These are phyloP conservation scores for Garrulus glandarius DNA, from an alignment of 2,797 vertebrate genomes.

Conservation along the genomic window DNA sequence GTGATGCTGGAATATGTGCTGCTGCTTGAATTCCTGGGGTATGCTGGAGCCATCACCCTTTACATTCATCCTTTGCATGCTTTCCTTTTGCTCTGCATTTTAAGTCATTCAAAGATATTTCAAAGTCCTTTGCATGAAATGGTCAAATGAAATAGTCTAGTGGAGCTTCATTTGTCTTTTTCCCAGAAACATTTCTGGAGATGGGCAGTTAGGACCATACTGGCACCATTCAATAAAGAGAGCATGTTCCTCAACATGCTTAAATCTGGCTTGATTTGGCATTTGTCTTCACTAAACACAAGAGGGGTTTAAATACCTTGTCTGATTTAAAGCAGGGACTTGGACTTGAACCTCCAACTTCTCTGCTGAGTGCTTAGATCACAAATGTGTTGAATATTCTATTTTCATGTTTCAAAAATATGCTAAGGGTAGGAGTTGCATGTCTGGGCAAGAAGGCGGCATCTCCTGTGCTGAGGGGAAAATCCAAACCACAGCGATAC, in stretches of 20 bases:
- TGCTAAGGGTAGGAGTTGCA: fast-evolving
- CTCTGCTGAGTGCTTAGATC: neutral
- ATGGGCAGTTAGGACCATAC: neutral
- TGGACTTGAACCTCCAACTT: neutral
- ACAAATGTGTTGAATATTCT: neutral
- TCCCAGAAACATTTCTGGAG: neutral
- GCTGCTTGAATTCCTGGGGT: neutral
- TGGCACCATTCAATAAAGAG: neutral
- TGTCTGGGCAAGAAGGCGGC: neutral
- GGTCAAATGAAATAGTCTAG: neutral
- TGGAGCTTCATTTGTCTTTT: neutral
- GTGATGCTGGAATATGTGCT: neutral
- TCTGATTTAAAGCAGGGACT: neutral
- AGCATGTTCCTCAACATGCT: neutral
- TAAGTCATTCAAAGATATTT: neutral
- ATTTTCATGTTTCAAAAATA: neutral
- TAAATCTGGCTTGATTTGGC: neutral
- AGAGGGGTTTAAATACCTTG: neutral
- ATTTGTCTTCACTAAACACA: neutral
- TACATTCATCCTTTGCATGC: neutral
- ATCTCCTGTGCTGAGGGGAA: conserved; percentile 22
- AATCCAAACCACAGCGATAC: conserved; percentile 21
- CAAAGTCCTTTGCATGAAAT: neutral
- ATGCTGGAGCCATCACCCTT: neutral
- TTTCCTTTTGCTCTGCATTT: neutral